phyloP scores from a whole-genome alignment of 2,113 vertebrate species.

The Amia ocellicauda region DNA sequence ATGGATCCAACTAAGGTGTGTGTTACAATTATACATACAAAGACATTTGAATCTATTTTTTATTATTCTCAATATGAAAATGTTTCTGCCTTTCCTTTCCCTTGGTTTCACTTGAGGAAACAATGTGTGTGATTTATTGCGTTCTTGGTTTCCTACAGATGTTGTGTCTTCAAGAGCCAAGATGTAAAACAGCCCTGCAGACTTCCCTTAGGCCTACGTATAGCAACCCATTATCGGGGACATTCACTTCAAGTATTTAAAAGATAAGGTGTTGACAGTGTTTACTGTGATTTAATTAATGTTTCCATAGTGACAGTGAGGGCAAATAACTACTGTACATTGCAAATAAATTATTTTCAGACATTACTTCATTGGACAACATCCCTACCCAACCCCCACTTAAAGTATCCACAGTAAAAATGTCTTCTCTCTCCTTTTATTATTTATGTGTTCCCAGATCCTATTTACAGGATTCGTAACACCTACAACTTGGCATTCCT shows the following conservation, averaged over 20 bases:
- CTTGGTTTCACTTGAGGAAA: not conserved
- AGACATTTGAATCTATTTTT: no score
- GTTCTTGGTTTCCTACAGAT: slow-evolving; percentile 1
- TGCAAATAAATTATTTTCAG: slow-evolving; percentile 1
- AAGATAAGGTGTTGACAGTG: not conserved
- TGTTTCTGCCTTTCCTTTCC: not conserved
- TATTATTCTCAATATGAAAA: no score
- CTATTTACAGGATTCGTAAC: no score
- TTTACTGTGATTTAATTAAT: not conserved
- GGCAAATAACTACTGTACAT: not conserved
- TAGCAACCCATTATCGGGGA: not conserved
- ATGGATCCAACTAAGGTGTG: no score
- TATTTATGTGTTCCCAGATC: not conserved
- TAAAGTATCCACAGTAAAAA: not conserved
- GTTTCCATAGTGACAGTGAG: slow-evolving; percentile 4
- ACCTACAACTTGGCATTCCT: no score
- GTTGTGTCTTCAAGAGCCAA: slow-evolving; percentile 14
- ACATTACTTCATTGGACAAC: slow-evolving; percentile 14
- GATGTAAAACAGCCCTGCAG: not conserved
- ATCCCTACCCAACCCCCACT: no score
- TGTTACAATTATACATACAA: no score
- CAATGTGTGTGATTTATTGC: slow-evolving; percentile 12
- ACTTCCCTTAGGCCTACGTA: slow-evolving; percentile 7
- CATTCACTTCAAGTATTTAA: slow-evolving; percentile 1
- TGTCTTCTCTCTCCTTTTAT: not conserved